Evolutionary conservation across 2,888 invertebrate species (phyloP), one percentile per base, ranked within the genome.

Genomic region (Caenorhabditis imperialis): DNA sequence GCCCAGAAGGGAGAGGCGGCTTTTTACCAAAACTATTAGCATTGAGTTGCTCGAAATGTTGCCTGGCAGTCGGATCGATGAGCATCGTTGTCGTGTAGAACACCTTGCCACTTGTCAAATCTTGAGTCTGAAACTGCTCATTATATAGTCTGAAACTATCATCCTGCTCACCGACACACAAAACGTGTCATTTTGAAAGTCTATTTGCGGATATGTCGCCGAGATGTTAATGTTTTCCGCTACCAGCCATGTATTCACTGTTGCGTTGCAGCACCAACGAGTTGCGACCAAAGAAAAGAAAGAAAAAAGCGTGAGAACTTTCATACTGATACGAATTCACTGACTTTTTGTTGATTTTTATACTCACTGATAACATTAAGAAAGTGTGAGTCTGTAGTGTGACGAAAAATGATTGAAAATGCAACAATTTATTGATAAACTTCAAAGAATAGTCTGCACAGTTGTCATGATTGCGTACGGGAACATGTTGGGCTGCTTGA

Each of bases 201-300:
- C 30, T 6, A 7, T 6, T 10, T 30, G 7, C 1, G 58, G 58
- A 20, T 18, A 37, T 12, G 58, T 58, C 2, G 58, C 37, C 1
- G 16, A n/a, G 27, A 35, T 22, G 23, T 47, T 22, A 10, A 58
- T 10, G 10, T 48, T 48, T 16, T 58, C 58, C 3, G 48, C 27
- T 7, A 58, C 48, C 5, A 48, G n/a, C 58, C 58, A 58, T 7
- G 58, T 58, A 30, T 58, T 58, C 16, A 30, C 30, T 10, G 47
- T 58, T n/a, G 38, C 18, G 25, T 45, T 58, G 27, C 47, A 58
- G 12, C 16, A n/a, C n/a, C n/a, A n/a, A n/a, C n/a, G n/a, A n/a
- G n/a, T 30, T 6, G 30, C 6, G 30, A 30, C 6, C 6, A 30
- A 7, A 30, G 30, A 6, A 30, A 30, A 30, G 10, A 30, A 30